Base-by-base conservation (phyloP, 23 tunicate genomes). In the Oikopleura albicans region DNA sequence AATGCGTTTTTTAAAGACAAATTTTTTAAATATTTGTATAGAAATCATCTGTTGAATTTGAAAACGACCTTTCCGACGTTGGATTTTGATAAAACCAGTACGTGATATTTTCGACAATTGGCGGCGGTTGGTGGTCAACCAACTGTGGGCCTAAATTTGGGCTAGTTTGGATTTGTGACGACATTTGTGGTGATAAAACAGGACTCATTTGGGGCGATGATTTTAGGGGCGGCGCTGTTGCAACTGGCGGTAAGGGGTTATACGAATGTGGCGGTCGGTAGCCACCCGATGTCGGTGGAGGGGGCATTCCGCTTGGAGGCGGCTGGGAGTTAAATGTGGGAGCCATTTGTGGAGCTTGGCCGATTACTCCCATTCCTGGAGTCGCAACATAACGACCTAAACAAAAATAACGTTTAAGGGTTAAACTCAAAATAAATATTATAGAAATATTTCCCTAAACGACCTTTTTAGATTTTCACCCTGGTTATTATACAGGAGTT, bases 21-120 rank as follows among this genome's bases (percentile, higher is more conserved):
- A n/a, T n/a, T n/a, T n/a, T n/a, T n/a, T n/a, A n/a, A n/a, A n/a
- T n/a, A n/a, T n/a, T n/a, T n/a, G n/a, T n/a, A n/a, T n/a, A n/a
- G n/a, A 22, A 49, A 22, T 49, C 59, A 49, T 8, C 59, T 22
- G 59, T 49, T 49, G 59, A 49, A 22, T 8, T 8, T 8, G 59
- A 22, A 49, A 49, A 22, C 59, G 16, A 49, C 22, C 59, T 49
- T 16, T 71, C 79, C 31, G 33, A 16, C 28, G 79, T 37, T 29
- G 79, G 35, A 71, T 71, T 71, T 29, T 71, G 37, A 71, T 71
- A 71, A 37, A 71, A 71, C 79, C 79, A 71, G 79, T 12, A 16
- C 4, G 31, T 29, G 2, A 8, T 49, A 49, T 49, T 22, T 22
- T 49, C 59, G 8, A n/a, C n/a, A n/a, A n/a, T n/a, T n/a, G n/a